phyloP scores from a whole-genome alignment of 2,113 vertebrate genomes.

The Sakesphorus luctuosus region DNA sequence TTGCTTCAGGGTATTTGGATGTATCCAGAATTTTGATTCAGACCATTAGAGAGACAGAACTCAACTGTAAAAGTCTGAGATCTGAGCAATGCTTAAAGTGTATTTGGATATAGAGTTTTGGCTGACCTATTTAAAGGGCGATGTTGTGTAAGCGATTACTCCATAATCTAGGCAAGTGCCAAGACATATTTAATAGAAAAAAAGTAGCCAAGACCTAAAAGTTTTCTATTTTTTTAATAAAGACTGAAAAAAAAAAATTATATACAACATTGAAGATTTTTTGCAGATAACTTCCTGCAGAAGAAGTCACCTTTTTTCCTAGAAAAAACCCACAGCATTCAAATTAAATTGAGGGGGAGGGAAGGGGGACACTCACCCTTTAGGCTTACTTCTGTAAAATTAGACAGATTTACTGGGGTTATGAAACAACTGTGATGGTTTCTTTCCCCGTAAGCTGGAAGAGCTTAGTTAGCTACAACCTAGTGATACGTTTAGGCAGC shows the following conservation, averaged over 20 bases:
- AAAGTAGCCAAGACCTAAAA: slow-evolving; percentile 17
- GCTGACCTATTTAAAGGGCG: slow-evolving; percentile 57
- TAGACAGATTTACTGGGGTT: background rate
- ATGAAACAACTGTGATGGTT: background rate
- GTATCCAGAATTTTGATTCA: slow-evolving; percentile 55
- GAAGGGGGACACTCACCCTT: background rate
- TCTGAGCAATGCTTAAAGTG: slow-evolving; percentile 19
- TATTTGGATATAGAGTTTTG: slow-evolving; percentile 49
- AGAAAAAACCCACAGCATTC: background rate
- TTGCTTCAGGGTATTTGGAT: slow-evolving; percentile 66
- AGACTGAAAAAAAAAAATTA: background rate
- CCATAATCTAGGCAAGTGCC: slow-evolving; percentile 42
- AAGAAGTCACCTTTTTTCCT: background rate
- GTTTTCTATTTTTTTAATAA: background rate
- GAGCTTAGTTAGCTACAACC: background rate
- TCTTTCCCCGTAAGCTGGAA: background rate
- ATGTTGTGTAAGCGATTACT: slow-evolving; percentile 51
- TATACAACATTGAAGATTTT: background rate
- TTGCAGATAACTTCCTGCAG: background rate
- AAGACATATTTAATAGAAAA: slow-evolving; percentile 44
- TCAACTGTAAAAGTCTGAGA: slow-evolving; percentile 46
- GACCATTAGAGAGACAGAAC: slow-evolving; percentile 56
- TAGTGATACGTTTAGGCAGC: background rate
- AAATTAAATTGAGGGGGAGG: background rate
- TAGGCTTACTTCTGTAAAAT: background rate